Percentiles rank a stretch among this genome's conserved stretches.
Evolutionary conservation across 2,797 vertebrate species (phyloP).

Genomic region (Halcyon badia): DNA sequence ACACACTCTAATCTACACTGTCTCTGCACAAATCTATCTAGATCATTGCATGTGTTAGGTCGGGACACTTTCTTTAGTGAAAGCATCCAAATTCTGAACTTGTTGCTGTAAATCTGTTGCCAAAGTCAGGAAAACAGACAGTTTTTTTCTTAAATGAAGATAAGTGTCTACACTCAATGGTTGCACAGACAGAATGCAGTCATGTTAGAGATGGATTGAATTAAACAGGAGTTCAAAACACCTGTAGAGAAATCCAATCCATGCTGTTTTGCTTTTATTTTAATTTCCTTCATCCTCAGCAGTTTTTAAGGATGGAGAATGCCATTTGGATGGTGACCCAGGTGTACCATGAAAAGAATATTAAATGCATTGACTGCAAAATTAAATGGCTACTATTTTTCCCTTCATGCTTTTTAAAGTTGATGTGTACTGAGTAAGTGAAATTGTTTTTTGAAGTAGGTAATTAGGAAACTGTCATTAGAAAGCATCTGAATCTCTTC

Average conservation of each 20-base stretch:
- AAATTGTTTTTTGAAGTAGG: slow-evolving; percentile 11
- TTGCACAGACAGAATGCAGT: background rate
- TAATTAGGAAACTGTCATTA: slow-evolving; percentile 13
- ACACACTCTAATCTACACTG: background rate
- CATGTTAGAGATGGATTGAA: slow-evolving; percentile 45
- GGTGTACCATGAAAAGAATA: background rate
- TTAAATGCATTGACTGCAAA: slow-evolving; percentile 24
- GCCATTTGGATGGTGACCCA: background rate
- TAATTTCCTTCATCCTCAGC: slow-evolving; percentile 19
- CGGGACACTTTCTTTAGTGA: background rate
- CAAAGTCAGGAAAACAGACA: background rate
- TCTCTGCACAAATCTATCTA: background rate
- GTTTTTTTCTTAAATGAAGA: background rate
- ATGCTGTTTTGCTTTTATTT: background rate
- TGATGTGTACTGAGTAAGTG: background rate
- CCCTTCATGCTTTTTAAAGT: background rate
- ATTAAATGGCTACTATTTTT: slow-evolving; percentile 13
- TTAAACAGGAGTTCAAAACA: slow-evolving; percentile 27
- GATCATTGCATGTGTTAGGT: background rate
- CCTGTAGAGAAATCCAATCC: slow-evolving; percentile 1
- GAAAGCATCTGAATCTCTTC: background rate
- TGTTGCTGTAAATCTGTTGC: background rate
- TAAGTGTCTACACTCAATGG: background rate
- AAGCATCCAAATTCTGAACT: background rate
- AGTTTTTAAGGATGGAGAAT: slow-evolving; percentile 11